Evolutionary conservation across 2,797 vertebrate species (phyloP), one percentile per base, ranked within the genome.

Genomic region (Cyprinodon diabolis): DNA sequence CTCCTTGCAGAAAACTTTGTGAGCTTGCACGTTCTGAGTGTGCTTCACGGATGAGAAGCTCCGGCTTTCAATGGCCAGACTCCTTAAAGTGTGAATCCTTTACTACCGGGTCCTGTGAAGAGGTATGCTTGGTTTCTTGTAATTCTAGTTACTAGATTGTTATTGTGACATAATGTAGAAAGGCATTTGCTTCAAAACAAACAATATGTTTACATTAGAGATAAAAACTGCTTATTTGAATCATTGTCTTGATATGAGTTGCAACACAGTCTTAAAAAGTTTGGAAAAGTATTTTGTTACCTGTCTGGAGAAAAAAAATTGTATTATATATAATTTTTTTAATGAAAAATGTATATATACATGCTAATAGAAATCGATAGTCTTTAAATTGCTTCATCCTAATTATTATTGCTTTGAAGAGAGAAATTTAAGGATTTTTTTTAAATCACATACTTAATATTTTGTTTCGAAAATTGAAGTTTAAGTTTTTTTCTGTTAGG

Each of bases 1-100:
- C 80, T 1, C 88, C 91, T 47, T 93, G 93, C 83, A 90, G 80
- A 10, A 81, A 58, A 0, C 69, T 80, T 1, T 94, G 93, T 35
- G 91, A 92, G 66, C 69, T 76, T 14, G 87, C 87, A 0, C 52
- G 55, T 2, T 40, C 83, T 2, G 76, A 58, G 76, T 93, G 92
- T 8, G 75, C 73, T 7, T 21, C 76, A 0, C 60, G 88, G 15
- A 80, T 92, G 83, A 86, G 8, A 0, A 77, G 35, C 2, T 71
- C 84, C 17, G 83, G 77, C 2, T 45, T 87, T 0, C 1, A 1
- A 11, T 91, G 90, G 91, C 89, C 91, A 0, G 71, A 80, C 0
- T 0, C 21, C 0, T 43, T 92, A 9, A 73, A 3, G 3, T 93
- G 92, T 54, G 87, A 89, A 0, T 17, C 54, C 0, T 91, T 90